A percentile compares a stretch with the other conserved stretches of the same genome.
Conservation (phyloP, 1,140 invertebrate genomes). For the Leptoteleia sp. region DNA sequence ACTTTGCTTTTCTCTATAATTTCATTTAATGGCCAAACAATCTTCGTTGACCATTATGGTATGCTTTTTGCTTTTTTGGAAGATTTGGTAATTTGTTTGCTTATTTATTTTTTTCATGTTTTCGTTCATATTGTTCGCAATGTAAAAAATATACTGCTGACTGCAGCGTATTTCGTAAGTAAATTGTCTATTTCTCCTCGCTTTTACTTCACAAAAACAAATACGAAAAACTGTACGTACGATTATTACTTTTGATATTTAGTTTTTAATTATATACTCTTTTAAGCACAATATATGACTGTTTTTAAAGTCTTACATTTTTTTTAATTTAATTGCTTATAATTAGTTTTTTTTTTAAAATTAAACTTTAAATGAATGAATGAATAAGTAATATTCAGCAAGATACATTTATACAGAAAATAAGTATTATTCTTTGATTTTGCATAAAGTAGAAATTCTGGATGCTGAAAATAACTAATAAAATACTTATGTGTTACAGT, state of each 20-base stretch:
- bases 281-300: neutral
- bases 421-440: too few species aligned
- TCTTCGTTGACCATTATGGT: neutral
- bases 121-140: conserved; percentile 22
- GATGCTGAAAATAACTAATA: too few species aligned
- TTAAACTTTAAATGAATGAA: too few species aligned
- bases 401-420: too few species aligned
- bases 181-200: conserved; percentile 28
- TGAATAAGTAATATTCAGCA: too few species aligned
- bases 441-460: too few species aligned
- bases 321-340: too few species aligned
- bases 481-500: neutral
- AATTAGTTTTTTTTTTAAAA: too few species aligned
- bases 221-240: conserved; percentile 53
- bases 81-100: conserved; percentile 29
- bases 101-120: too few species aligned
- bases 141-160: conserved; percentile 54
- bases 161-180: conserved; percentile 57
- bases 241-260: conserved; percentile 15
- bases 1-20: conserved; percentile 14
- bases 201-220: conserved; percentile 41
- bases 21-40: conserved; percentile 13
- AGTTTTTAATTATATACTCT: too few species aligned
- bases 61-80: conserved; percentile 29
- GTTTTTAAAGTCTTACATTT: neutral